Conservation (phyloP, 2,888 invertebrate genomes). For the Drosophila cognata region DNA sequence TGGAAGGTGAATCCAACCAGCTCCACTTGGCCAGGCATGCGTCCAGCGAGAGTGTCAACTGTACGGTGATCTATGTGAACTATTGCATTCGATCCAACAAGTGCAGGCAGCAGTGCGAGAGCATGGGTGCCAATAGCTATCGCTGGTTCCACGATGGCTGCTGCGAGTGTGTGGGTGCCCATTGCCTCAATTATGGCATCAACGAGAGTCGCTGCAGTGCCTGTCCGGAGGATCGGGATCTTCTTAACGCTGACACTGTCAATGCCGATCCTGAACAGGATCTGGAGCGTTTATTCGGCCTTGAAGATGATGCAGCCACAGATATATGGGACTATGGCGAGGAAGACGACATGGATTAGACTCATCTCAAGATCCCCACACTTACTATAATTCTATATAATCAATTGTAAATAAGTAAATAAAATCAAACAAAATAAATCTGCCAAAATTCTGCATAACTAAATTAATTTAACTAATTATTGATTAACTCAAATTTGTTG, state of each 20-base stretch:
- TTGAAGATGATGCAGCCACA: slow-evolving; percentile 58
- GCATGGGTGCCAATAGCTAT: slow-evolving; percentile 86
- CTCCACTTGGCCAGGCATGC: slow-evolving; percentile 33
- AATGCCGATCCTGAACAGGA: slow-evolving; percentile 66
- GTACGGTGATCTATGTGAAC: slow-evolving; percentile 83
- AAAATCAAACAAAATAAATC: not conserved
- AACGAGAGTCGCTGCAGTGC: slow-evolving; percentile 91
- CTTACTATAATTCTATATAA: slow-evolving; percentile 20
- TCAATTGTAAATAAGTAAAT: slow-evolving; percentile 18
- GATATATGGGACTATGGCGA: slow-evolving; percentile 88
- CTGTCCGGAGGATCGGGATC: slow-evolving; percentile 86
- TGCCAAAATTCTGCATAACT: too few species aligned
- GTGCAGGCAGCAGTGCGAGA: slow-evolving; percentile 82
- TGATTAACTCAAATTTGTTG: too few species aligned
- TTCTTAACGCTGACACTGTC: slow-evolving; percentile 80
- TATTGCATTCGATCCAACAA: slow-evolving; percentile 79
- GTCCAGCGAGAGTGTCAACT: slow-evolving; percentile 59
- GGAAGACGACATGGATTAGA: slow-evolving; percentile 61
- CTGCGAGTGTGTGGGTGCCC: slow-evolving; percentile 95
- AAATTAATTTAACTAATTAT: too few species aligned
- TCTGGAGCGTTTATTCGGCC: slow-evolving; percentile 83
- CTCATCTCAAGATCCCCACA: not conserved
- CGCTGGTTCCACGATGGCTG: slow-evolving; percentile 98
- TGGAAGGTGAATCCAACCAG: slow-evolving; percentile 33
- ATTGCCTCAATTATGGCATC: slow-evolving; percentile 94